Base-by-base conservation (phyloP, 2,113 vertebrate species). In the Stomatorhinus ivindoensis region DNA sequence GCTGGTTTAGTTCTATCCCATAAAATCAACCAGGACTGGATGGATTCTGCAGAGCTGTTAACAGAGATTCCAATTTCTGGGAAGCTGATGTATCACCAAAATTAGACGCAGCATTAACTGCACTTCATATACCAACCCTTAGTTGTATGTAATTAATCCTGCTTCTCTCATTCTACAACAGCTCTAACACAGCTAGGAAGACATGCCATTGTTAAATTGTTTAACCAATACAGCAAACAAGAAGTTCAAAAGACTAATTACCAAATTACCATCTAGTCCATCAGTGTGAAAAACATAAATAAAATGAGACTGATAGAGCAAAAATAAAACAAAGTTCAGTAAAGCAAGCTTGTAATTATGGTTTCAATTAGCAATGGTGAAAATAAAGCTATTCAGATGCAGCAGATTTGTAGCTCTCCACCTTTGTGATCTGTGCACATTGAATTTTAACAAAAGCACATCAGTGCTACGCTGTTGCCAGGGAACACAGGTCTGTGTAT, bases 381-480 rank as follows among this genome's bases (percentile, higher is more conserved):
- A 73, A 44, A 73, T 27, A 31, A 73, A 76, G n/a, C 13, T 24
- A n/a, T n/a, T 44, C 58, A 31, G 47, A 61, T 42, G 4, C 27
- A 19, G 55, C 27, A 46, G 7, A 58, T 13, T 90, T 82, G 58
- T 88, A 85, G 87, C 88, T 87, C 82, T 61, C 88, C 47, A 87
- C 87, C 55, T 51, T 88, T 82, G 47, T 73, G 46, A 73, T 88
- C 44, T 73, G 61, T 88, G 61, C 87, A 24, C 39, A 48, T 84
- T 48, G 61, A 76, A 91, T 91, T 91, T 89, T 87, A 91, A 92
- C 90, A 91, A 91, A 90, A 91, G 87, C 88, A 53, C 53, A 19
- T 89, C 15, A 69, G 47, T 90, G 35, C 90, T 89, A 89, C 76
- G 39, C 58, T 80, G 90, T 91, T 90, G 88, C 90, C 87, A 69